Conservation (phyloP, 2,797 vertebrate species). For the Siniperca undulata region DNA sequence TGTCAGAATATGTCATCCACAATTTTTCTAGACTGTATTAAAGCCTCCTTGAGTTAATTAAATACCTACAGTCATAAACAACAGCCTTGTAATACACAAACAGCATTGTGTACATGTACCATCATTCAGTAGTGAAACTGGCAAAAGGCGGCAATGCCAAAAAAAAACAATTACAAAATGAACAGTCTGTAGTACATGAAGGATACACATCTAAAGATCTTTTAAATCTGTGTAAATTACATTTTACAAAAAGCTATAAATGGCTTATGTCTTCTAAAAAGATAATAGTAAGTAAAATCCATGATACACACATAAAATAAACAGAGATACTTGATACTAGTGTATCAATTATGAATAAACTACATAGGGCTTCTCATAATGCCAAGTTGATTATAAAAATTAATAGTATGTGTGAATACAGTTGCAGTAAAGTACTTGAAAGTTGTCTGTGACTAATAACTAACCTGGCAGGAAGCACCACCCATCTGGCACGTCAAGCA, state of each 20-base stretch:
- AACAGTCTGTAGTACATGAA: not conserved
- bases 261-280: not conserved
- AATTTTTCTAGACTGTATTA: not conserved
- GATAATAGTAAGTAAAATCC: not conserved
- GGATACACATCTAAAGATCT: not conserved
- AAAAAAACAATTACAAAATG: not conserved
- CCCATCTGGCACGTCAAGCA: slow-evolving; percentile 61
- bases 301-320: not conserved
- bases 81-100: not conserved
- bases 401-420: not conserved
- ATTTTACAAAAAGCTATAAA: not conserved
- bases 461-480: slow-evolving; percentile 43
- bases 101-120: too few species aligned
- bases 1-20: not conserved
- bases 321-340: not conserved
- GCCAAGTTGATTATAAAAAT: not conserved
- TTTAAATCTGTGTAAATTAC: not conserved
- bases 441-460: slow-evolving; percentile 33
- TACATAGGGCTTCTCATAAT: not conserved
- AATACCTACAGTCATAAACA: not conserved
- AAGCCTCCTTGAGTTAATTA: not conserved
- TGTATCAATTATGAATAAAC: not conserved
- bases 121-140: not conserved
- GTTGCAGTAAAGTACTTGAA: slow-evolving; percentile 11
- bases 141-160: not conserved